phyloP scores from a whole-genome alignment of 2,113 vertebrate species.

The Platycercus adscitus region DNA sequence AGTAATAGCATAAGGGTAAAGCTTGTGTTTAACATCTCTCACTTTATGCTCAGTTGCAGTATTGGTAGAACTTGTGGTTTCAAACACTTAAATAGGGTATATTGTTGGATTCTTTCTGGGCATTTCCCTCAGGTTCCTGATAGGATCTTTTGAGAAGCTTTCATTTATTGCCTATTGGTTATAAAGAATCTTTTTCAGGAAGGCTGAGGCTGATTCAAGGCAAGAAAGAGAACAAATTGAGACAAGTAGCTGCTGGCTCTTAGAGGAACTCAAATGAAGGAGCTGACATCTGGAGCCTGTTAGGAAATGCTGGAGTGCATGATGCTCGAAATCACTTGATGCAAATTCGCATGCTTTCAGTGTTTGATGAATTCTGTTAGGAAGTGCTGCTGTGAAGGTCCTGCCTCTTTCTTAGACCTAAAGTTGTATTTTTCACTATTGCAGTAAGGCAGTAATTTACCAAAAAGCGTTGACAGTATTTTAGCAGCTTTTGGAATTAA shows the following conservation, averaged over 20 bases:
- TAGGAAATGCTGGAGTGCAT: background rate
- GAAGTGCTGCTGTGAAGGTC: background rate
- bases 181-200: background rate
- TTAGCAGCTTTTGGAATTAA: background rate
- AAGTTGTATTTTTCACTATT: background rate
- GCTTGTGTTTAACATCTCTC: background rate
- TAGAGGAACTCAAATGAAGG: background rate
- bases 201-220: background rate
- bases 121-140: background rate
- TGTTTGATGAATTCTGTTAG: background rate
- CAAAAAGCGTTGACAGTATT: background rate
- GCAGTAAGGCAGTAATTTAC: background rate
- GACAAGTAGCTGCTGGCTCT: background rate
- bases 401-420: background rate
- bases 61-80: background rate
- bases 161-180: background rate
- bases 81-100: background rate
- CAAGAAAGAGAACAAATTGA: background rate
- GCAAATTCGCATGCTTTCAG: background rate
- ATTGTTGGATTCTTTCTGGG: background rate
- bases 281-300: constrained; percentile 19
- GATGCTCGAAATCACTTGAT: background rate
- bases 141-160: background rate
- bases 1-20: background rate
- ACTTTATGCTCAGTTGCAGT: background rate